These are phyloP conservation scores for Dolomedes plantarius DNA, from an alignment of 2,888 invertebrate species.

Conservation along the genomic window DNA sequence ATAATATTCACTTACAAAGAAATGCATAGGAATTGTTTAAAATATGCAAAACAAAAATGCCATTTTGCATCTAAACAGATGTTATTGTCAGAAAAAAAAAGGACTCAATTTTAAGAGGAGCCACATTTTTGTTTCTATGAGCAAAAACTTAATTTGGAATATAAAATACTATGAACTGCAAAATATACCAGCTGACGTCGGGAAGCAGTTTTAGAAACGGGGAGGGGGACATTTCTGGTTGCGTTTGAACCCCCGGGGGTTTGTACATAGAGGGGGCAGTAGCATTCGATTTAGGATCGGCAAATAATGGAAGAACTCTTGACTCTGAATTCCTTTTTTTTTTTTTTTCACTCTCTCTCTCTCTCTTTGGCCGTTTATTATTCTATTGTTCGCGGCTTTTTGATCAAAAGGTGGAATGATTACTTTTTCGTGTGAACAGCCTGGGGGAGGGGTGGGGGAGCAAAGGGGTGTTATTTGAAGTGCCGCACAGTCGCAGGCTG, in stretches of 20 bases:
- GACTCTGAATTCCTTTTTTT: constrained; percentile 21
- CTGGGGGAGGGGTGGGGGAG: not conserved
- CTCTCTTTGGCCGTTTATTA: constrained; percentile 24
- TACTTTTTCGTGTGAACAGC: constrained; percentile 29
- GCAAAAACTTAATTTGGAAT: not conserved
- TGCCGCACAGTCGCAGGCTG: too few species aligned
- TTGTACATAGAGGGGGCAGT: constrained; percentile 27
- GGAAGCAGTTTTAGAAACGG: not conserved
- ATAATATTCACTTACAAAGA: too few species aligned
- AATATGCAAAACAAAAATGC: too few species aligned
- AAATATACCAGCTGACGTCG: constrained; percentile 1
- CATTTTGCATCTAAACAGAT: too few species aligned
- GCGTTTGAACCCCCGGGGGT: constrained; percentile 27
- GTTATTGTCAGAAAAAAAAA: not conserved
- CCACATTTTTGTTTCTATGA: not conserved
- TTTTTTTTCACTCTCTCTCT: constrained; percentile 22
- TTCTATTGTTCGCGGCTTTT: constrained; percentile 36
- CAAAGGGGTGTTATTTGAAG: not conserved
- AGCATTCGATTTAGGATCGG: constrained; percentile 47
- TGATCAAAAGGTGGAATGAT: constrained; percentile 36
- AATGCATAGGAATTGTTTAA: too few species aligned
- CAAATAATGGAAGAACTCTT: constrained; percentile 29
- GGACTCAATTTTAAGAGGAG: not conserved
- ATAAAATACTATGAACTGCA: not conserved
- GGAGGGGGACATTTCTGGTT: not conserved